phyloP scores from a whole-genome alignment of 2,888 invertebrate genomes.

The Acleris literana region DNA sequence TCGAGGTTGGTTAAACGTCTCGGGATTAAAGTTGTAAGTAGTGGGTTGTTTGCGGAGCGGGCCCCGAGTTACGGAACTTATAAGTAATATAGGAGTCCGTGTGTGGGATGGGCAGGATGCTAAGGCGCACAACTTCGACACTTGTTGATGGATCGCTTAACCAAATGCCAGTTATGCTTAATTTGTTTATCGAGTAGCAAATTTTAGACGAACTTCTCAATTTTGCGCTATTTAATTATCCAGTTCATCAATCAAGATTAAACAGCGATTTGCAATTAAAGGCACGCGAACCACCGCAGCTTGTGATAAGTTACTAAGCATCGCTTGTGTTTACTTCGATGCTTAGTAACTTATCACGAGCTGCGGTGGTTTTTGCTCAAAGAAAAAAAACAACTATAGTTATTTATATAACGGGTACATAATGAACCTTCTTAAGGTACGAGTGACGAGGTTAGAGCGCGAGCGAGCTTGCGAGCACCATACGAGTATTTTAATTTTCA shows the following conservation, averaged over 20 bases:
- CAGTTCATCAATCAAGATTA: conserved; percentile 20
- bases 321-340: too few species aligned
- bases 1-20: conserved; percentile 10
- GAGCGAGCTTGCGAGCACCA: too few species aligned
- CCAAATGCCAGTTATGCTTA: conserved; percentile 11
- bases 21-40: conserved; percentile 6
- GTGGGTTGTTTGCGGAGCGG: conserved; percentile 1
- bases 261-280: not conserved
- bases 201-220: conserved; percentile 10
- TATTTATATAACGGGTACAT: too few species aligned
- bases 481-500: too few species aligned
- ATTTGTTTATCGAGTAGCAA: conserved; percentile 15
- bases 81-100: conserved; percentile 20
- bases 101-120: conserved; percentile 11
- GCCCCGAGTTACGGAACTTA: conserved; percentile 14
- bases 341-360: too few species aligned
- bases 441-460: too few species aligned
- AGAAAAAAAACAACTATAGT: too few species aligned
- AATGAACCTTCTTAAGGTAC: too few species aligned
- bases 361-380: too few species aligned
- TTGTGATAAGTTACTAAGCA: too few species aligned
- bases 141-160: conserved; percentile 18
- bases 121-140: conserved; percentile 17
- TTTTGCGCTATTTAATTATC: conserved; percentile 14
- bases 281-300: too few species aligned